Percentiles rank a stretch among this genome's conserved stretches.
These are phyloP conservation scores for Physocephala rufipes DNA, from an alignment of 2,888 invertebrate genomes.

Conservation along the genomic window DNA sequence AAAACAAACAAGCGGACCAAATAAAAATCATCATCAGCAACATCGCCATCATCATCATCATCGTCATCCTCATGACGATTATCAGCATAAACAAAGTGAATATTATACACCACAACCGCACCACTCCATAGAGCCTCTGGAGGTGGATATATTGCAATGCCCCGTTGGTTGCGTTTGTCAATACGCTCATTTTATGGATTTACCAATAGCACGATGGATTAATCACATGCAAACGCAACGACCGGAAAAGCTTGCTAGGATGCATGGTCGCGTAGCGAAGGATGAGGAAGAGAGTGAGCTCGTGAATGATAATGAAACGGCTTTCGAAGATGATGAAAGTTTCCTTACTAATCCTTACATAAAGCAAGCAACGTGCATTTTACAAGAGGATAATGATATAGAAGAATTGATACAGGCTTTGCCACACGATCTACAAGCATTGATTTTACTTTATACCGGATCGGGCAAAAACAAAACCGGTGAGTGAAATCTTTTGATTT, in stretches of 20 bases:
- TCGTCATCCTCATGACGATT: too few species aligned
- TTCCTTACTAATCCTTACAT: constrained; percentile 65
- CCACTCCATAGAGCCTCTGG: constrained; percentile 43
- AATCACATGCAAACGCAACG: constrained; percentile 52
- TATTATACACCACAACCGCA: constrained; percentile 29
- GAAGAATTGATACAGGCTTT: constrained; percentile 63
- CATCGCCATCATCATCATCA: constrained; percentile 3
- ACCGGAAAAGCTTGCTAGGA: neutral
- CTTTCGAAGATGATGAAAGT: constrained; percentile 64
- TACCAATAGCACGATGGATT: constrained; percentile 69
- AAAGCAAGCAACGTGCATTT: constrained; percentile 69
- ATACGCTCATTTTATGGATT: constrained; percentile 68
- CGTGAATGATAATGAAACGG: constrained; percentile 53
- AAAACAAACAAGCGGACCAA: neutral
- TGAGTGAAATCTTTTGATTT: constrained; percentile 40
- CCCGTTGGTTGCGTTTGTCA: constrained; percentile 70
- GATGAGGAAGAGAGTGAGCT: constrained; percentile 43
- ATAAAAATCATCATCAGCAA: neutral
- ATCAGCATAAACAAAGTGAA: constrained; percentile 26
- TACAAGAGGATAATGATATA: constrained; percentile 67
- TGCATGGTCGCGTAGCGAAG: too few species aligned
- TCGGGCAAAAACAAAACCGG: constrained; percentile 60
- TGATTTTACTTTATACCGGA: constrained; percentile 70
- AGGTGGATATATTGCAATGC: constrained; percentile 61
- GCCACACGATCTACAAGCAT: constrained; percentile 68